Evolutionary conservation across 2,888 invertebrate genomes (phyloP).

Genomic region (Mythimna albipuncta): DNA sequence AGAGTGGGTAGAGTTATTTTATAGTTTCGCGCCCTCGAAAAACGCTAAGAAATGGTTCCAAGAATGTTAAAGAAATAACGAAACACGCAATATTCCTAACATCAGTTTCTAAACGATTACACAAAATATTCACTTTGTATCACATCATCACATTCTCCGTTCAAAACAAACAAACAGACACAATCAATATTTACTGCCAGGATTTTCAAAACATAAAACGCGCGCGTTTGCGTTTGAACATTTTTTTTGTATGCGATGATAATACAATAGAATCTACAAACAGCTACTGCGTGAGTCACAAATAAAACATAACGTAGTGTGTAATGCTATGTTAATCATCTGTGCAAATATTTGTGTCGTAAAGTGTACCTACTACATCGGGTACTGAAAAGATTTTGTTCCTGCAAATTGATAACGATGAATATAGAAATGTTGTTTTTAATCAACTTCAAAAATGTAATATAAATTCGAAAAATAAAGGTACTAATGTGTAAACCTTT

Average conservation of each 20-base stretch:
- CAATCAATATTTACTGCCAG: constrained; percentile 47
- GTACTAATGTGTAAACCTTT: no score
- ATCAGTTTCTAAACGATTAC: constrained; percentile 3
- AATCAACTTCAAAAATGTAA: no score
- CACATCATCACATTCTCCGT: constrained; percentile 30
- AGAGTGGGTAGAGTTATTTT: no score
- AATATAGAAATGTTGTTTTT: neutral
- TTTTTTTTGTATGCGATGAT: constrained; percentile 44
- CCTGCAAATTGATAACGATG: constrained; percentile 14
- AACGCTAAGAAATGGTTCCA: neutral
- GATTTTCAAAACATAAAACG: constrained; percentile 52
- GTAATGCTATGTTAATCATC: constrained; percentile 75
- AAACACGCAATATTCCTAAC: constrained; percentile 10
- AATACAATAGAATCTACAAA: constrained; percentile 50
- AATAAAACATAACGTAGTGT: constrained; percentile 66
- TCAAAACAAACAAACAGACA: constrained; percentile 46
- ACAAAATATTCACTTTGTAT: constrained; percentile 21
- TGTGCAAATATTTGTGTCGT: constrained; percentile 75
- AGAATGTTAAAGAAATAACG: neutral
- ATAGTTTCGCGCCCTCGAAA: no score
- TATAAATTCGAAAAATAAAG: no score
- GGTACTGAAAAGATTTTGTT: constrained; percentile 50
- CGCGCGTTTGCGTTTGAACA: constrained; percentile 46
- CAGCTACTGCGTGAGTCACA: constrained; percentile 71
- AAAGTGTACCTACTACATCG: constrained; percentile 19